Evolutionary conservation across 2,113 vertebrate species (phyloP), one percentile per base, ranked within the genome.

Genomic region (Chlamydotis undulata): DNA sequence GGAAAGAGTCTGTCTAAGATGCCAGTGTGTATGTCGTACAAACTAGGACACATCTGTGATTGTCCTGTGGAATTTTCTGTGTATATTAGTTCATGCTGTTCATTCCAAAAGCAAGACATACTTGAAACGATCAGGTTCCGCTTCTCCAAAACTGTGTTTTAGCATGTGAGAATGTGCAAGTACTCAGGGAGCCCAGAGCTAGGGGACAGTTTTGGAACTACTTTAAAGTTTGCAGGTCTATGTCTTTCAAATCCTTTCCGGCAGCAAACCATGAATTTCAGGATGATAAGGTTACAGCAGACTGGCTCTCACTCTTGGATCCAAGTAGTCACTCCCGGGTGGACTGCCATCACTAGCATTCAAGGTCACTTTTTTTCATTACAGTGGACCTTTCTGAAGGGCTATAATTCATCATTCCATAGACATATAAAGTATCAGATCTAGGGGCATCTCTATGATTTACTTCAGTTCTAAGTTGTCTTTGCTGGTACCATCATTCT

Each of bases 291-390:
- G 21, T 97, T 88, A 76, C 77, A 80, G 24, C 17, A 87, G 70
- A 60, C 77, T 61, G 29, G 57, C 31, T 97, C 60, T 89, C 61
- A 63, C 55, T 31, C 33, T 55, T 85, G 81, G 69, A 90, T 67
- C 39, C 53, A 53, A 81, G 77, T 41, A 95, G 87, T 64, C 57
- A 78, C 33, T 94, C 70, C 70, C 5, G 19, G 35, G 33, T 87
- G 47, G 55, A 93, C 61, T 92, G 81, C 93, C 92, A 96, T 84
- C 69, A 28, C 75, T 33, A 77, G 49, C 55, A 56, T 53, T 94
- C 94, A 93, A 85, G 87, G 67, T 85, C 37, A 69, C n/a, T 37
- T 87, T 94, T 96, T 96, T 92, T 65, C 73, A 41, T 77, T 55
- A 82, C n/a, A 57, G 41, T 53, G 39, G 59, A 52, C 37, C 49